Evolutionary conservation across 2,797 vertebrate species (phyloP).

Genomic region (Chaetophractus vellerosus): DNA sequence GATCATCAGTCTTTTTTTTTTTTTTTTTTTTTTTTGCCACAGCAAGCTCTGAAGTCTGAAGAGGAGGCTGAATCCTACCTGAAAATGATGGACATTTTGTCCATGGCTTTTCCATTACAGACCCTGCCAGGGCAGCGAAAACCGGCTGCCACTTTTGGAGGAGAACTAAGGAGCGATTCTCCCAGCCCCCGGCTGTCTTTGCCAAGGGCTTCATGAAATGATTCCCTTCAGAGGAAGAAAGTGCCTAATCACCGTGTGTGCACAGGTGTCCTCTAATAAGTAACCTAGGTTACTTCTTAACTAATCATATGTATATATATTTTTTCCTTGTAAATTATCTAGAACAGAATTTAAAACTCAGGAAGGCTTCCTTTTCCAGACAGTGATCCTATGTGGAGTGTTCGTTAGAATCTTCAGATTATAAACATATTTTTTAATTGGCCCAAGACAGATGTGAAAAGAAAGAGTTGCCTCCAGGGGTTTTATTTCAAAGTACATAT

Average conservation of each 20-base stretch:
- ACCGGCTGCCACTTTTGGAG: background rate
- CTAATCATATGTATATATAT: background rate
- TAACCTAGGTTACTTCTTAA: constrained; percentile 15
- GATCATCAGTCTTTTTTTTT: constrained; percentile 63
- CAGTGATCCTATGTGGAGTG: background rate
- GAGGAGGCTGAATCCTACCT: constrained; percentile 31
- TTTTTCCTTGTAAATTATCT: constrained; percentile 16
- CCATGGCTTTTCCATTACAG: background rate
- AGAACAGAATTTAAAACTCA: constrained; percentile 14
- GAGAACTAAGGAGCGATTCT: background rate
- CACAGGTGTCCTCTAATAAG: background rate
- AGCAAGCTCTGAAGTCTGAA: constrained; percentile 63
- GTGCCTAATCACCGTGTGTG: background rate
- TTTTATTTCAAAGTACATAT: constrained; percentile 75
- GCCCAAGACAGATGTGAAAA: background rate
- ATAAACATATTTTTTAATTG: constrained; percentile 56
- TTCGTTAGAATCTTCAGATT: constrained; percentile 35
- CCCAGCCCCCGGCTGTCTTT: background rate
- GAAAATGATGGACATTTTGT: background rate
- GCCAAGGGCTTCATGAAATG: background rate
- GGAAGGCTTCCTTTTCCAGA: background rate
- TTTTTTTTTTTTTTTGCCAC: constrained; percentile 41
- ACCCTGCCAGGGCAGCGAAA: background rate
- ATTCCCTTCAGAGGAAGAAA: background rate
- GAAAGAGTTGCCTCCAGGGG: background rate